A percentile compares a stretch with the other conserved stretches of the same genome.
phyloP scores from a whole-genome alignment of 1,140 invertebrate genomes.

The Tyrophagus putrescentiae region DNA sequence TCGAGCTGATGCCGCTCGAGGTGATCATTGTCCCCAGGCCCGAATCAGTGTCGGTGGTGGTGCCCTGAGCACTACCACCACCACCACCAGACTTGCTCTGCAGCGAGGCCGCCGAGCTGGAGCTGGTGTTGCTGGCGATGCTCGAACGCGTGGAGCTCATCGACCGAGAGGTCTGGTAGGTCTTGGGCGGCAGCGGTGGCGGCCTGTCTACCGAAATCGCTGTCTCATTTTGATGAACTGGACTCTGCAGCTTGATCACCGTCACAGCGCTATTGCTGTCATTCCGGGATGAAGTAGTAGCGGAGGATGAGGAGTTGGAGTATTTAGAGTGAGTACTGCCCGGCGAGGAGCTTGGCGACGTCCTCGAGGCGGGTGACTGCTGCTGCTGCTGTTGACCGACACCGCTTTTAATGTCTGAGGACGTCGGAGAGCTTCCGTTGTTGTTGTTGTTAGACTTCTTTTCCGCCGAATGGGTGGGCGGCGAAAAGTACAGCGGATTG shows the following conservation, averaged over 20 bases:
- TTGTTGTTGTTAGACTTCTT: too few relatives aligned
- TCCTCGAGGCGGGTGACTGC: neutral
- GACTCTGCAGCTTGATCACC: too few relatives aligned
- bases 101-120: neutral
- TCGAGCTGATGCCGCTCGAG: too few relatives aligned
- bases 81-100: too few relatives aligned
- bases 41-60: neutral
- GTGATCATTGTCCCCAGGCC: neutral
- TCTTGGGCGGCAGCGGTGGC: slow-evolving; percentile 3
- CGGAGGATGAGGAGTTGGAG: too few relatives aligned
- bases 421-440: too few relatives aligned
- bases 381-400: neutral
- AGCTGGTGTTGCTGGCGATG: slow-evolving; percentile 7
- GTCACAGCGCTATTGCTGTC: too few relatives aligned
- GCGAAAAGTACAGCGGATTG: neutral
- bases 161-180: neutral
- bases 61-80: too few relatives aligned
- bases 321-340: neutral
- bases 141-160: neutral
- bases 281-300: too few relatives aligned
- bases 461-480: too few relatives aligned
- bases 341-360: neutral
- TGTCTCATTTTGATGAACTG: neutral
- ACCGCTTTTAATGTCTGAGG: too few relatives aligned
- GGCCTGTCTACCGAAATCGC: too few relatives aligned